phyloP scores from a whole-genome alignment of 2,797 vertebrate species.

The Bovichtus diacanthus region DNA sequence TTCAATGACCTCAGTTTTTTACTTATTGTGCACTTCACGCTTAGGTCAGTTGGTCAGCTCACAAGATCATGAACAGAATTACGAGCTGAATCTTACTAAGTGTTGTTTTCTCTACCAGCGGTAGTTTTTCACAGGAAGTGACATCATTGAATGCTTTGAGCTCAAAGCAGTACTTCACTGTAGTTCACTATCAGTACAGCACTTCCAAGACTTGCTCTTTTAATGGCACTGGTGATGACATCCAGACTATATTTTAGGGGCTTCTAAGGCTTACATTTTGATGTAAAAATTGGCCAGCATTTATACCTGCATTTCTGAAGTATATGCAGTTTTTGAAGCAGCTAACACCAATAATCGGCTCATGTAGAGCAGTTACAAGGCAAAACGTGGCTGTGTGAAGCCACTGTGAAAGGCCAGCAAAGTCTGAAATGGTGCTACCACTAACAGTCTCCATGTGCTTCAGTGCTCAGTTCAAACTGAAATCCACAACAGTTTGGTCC shows the following conservation, averaged over 20 bases:
- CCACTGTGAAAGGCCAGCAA: not conserved
- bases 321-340: not conserved
- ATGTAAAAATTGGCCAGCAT: not conserved
- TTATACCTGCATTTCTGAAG: no score
- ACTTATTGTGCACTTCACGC: not conserved
- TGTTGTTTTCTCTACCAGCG: not conserved
- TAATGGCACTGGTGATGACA: not conserved
- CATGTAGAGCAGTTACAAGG: not conserved
- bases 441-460: not conserved
- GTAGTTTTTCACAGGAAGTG: not conserved
- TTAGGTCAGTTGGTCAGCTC: not conserved
- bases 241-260: not conserved
- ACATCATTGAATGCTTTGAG: not conserved
- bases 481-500: constrained; percentile 7
- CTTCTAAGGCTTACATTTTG: not conserved
- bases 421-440: not conserved
- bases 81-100: not conserved
- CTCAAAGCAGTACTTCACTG: not conserved
- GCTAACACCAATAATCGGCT: not conserved
- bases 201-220: not conserved
- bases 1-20: not conserved
- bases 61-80: not conserved
- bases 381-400: not conserved
- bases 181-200: not conserved
- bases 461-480: constrained; percentile 2